Conservation (phyloP, 2,797 vertebrate species). For the Pristis pectinata region DNA sequence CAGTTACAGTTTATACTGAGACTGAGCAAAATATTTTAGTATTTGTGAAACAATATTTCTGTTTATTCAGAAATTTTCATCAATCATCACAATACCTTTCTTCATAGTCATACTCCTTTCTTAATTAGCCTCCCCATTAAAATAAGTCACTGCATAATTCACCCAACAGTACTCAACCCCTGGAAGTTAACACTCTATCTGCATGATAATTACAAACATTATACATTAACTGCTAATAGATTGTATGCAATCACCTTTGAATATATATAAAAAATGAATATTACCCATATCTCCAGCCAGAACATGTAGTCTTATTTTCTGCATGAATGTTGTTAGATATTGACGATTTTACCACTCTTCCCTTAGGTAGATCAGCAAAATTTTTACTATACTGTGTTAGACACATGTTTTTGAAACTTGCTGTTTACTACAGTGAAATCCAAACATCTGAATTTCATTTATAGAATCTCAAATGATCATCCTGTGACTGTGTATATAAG, state of each 20-base stretch:
- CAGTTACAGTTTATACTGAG: neutral
- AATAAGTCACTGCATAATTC: neutral
- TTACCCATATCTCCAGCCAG: neutral
- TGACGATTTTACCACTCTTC: neutral
- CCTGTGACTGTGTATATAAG: neutral
- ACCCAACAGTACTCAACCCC: neutral
- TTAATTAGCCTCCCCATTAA: neutral
- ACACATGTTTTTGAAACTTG: neutral
- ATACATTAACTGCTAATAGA: neutral
- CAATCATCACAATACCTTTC: neutral
- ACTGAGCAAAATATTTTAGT: neutral
- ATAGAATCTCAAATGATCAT: neutral
- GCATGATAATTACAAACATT: neutral
- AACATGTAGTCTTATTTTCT: neutral
- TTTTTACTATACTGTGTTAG: neutral
- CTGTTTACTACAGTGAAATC: neutral
- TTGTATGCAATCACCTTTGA: neutral
- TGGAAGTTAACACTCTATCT: neutral
- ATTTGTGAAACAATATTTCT: conserved; percentile 20
- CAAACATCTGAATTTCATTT: neutral
- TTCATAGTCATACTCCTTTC: neutral
- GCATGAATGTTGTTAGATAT: neutral
- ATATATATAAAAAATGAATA: neutral
- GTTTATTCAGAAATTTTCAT: neutral
- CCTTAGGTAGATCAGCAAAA: neutral